Conservation (phyloP, 2,113 vertebrate species). For the Thamnophis sirtalis region DNA sequence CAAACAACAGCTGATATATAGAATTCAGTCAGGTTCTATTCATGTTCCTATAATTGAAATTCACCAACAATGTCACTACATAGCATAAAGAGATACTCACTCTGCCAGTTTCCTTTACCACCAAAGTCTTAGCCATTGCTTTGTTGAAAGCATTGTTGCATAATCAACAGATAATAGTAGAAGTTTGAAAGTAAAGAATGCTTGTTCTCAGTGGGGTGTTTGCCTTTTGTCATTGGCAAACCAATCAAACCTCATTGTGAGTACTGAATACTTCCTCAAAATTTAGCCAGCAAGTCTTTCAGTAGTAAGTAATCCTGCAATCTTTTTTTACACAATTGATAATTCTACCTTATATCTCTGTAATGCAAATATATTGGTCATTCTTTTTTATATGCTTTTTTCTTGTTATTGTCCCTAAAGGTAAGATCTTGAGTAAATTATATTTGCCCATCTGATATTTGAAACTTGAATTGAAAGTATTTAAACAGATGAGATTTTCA, state of each 20-base stretch:
- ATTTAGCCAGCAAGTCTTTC: background rate
- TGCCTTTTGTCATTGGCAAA: background rate
- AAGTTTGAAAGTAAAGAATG: conserved; percentile 27
- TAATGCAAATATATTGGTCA: background rate
- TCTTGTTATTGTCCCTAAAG: background rate
- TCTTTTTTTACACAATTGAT: conserved; percentile 11
- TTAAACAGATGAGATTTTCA: conserved; percentile 18
- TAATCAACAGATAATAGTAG: conserved; percentile 3
- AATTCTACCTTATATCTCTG: background rate
- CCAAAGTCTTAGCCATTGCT: rapidly evolving
- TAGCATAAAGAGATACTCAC: conserved; percentile 2
- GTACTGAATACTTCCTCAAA: background rate
- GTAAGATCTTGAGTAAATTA: conserved; percentile 13
- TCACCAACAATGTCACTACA: background rate
- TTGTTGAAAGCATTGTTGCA: background rate
- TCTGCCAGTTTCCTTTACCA: background rate
- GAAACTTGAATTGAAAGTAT: conserved; percentile 7
- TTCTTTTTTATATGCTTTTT: background rate
- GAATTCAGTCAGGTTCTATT: background rate
- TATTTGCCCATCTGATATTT: conserved; percentile 29
- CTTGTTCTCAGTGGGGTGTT: background rate
- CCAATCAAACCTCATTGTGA: background rate
- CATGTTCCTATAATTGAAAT: background rate
- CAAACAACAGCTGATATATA: background rate
- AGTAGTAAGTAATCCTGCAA: background rate